Conservation (phyloP, 2,113 vertebrate genomes). For the Sitta europaea region DNA sequence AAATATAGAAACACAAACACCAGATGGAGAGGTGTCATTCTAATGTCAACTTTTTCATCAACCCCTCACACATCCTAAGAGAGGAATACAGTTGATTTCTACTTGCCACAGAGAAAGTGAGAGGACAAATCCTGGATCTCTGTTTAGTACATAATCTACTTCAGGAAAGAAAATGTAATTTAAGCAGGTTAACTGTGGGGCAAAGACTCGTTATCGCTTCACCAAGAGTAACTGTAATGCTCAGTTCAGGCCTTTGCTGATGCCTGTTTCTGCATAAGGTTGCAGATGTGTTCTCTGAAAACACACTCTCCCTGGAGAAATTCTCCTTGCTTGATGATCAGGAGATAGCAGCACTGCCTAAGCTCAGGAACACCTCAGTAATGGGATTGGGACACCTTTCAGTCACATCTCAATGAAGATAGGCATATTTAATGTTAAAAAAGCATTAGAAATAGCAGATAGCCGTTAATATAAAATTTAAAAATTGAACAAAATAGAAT, state of each 20-base stretch:
- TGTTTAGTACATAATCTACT: neutral
- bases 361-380: neutral
- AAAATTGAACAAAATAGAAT: neutral
- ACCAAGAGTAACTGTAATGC: neutral
- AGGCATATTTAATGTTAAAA: neutral
- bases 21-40: neutral
- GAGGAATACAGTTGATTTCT: neutral
- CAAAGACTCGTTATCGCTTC: neutral
- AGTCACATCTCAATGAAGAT: neutral
- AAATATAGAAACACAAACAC: neutral
- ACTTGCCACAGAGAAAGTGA: neutral
- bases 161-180: neutral
- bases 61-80: neutral
- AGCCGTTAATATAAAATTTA: neutral
- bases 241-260: neutral
- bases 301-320: neutral
- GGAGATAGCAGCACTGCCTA: neutral
- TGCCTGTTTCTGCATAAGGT: neutral
- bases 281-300: neutral
- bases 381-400: neutral
- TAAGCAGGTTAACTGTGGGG: neutral
- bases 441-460: neutral
- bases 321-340: neutral
- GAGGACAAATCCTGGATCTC: neutral
- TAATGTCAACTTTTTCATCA: neutral